These are phyloP conservation scores for Drosophila subpulchrella DNA, from an alignment of 1,140 invertebrate species.

Conservation along the genomic window DNA sequence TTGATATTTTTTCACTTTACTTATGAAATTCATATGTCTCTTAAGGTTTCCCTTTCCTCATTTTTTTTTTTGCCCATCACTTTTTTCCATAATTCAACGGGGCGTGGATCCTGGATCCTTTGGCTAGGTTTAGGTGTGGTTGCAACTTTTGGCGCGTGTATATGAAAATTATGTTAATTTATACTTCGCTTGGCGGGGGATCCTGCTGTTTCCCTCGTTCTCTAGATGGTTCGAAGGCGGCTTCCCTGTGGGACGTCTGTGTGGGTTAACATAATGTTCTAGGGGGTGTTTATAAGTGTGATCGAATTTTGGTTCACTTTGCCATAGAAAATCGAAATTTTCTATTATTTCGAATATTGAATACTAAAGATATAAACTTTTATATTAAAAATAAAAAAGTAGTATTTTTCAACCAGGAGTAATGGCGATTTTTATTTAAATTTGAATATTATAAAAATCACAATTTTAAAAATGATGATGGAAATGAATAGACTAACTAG, in stretches of 20 bases:
- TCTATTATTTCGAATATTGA: no score
- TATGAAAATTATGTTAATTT: conserved; percentile 80
- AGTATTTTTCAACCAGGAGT: no score
- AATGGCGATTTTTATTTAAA: no score
- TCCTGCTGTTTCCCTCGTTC: conserved; percentile 40
- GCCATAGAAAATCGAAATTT: no score
- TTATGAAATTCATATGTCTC: conserved; percentile 47
- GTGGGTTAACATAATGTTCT: conserved; percentile 38
- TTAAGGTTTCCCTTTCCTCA: conserved; percentile 9
- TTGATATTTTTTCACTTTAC: conserved; percentile 53
- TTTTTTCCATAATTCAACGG: conserved; percentile 37
- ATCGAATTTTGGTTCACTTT: background rate
- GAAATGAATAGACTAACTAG: no score
- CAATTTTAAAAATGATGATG: no score
- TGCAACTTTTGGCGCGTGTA: conserved; percentile 59
- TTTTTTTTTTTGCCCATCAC: conserved; percentile 9
- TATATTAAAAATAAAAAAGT: background rate
- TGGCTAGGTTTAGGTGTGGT: conserved; percentile 47
- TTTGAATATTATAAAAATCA: no score
- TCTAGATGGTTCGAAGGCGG: conserved; percentile 32
- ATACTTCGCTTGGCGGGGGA: conserved; percentile 34
- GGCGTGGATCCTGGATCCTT: conserved; percentile 18
- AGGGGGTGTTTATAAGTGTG: background rate
- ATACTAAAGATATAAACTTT: no score
- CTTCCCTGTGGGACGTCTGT: conserved; percentile 14